Evolutionary conservation across 2,797 vertebrate genomes (phyloP), one percentile per base, ranked within the genome.

Genomic region (Pitangus sulphuratus): DNA sequence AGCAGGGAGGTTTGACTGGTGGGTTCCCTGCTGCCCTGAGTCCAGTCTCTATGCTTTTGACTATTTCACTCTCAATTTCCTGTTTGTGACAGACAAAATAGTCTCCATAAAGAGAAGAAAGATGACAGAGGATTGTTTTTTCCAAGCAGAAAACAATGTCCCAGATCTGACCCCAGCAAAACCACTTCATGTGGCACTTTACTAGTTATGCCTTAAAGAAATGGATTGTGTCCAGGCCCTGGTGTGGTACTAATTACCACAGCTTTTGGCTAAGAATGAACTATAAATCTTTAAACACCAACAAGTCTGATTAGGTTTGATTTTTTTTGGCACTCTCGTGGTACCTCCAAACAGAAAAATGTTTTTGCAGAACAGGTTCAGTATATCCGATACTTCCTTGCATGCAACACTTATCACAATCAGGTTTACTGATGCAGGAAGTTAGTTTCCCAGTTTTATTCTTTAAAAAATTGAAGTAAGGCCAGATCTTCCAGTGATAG

Each of bases 291-390:
- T 94, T 76, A 87, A 90, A 94, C 58, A 72, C 79, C 85, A 90
- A 69, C 65, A 75, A 79, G 65, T 86, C 54, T 94, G 93, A 96
- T 96, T 95, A 94, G 54, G 30, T 6, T 90, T 84, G 82, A 91
- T 95, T 94, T 91, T 94, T 80, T 93, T 96, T 96, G 96, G 94
- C 96, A 82, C 54, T 69, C 6, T 35, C 82, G 21, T 25, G 40
- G 24, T 90, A 87, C 69, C 72, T 93, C 84, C 33, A 92, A 93
- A 94, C 61, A 93, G 37, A 87, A 93, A 89, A 92, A 90, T 95
- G 15, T 96, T 97, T 96, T 93, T 96, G 51, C 84, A 91, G 84
- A 95, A 91, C 94, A 92, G 65, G 83, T 96, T 97, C 66, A 76
- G 79, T 45, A 60, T 28, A 82, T 76, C 40, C 45, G 74, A 94